A percentile compares a stretch with the other conserved stretches of the same genome.
Conservation (phyloP, 2,113 vertebrate genomes). For the Micronisus gabar region DNA sequence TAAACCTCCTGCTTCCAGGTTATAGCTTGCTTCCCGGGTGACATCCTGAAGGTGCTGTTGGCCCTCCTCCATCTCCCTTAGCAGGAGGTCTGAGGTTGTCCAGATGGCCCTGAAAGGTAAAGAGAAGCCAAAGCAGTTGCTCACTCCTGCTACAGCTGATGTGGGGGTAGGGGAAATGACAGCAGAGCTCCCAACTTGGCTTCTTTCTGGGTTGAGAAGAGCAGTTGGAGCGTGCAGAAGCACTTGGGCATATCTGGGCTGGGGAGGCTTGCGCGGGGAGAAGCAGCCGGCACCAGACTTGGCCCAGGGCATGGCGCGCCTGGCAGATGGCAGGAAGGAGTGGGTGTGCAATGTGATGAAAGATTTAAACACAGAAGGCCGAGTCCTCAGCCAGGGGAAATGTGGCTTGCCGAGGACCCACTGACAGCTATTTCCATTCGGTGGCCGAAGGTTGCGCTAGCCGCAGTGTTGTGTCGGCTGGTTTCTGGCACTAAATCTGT, state of each 20-base stretch:
- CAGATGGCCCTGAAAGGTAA: constrained; percentile 48
- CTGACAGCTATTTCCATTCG: not conserved
- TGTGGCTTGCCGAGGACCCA: not conserved
- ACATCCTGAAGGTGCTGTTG: not conserved
- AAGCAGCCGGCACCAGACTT: constrained; percentile 44
- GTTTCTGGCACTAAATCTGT: not conserved
- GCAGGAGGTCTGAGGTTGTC: constrained; percentile 13
- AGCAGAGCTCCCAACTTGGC: constrained; percentile 39
- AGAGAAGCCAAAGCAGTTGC: constrained; percentile 21
- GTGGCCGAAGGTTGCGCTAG: constrained; percentile 1
- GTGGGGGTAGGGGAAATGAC: constrained; percentile 30
- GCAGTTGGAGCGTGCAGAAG: constrained; percentile 42
- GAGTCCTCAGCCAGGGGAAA: constrained; percentile 24
- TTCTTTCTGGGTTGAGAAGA: not conserved
- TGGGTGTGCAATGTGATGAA: not conserved
- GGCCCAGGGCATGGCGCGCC: constrained; percentile 16
- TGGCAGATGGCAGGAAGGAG: constrained; percentile 48
- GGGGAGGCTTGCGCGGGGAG: not conserved
- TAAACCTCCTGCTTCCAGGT: constrained; percentile 31
- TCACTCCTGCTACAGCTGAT: constrained; percentile 6
- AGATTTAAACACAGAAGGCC: constrained; percentile 43
- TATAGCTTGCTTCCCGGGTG: not conserved
- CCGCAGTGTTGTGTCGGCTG: not conserved
- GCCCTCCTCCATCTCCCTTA: not conserved
- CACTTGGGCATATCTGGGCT: constrained; percentile 4